Base-by-base conservation (phyloP, 1,140 invertebrate species). In the Diabrotica undecimpunctata region DNA sequence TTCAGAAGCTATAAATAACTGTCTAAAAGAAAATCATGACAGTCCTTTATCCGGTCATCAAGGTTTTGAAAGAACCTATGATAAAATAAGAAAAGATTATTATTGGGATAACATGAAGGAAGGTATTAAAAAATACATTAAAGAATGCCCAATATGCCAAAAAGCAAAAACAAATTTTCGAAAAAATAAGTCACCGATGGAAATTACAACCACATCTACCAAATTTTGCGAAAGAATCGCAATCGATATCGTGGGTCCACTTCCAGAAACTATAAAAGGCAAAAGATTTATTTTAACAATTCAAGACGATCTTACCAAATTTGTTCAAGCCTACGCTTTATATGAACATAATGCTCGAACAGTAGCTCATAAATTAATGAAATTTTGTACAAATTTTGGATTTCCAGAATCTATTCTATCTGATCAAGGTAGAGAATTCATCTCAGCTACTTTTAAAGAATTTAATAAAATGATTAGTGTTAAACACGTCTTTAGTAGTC, bases 61-160 rank as follows among this genome's bases (percentile, higher is more conserved):
- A 56, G 54, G 35, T 11, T 56, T 35, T 36, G 12, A 35, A 12
- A 59, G 59, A 36, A 61, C 59, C 10, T 61, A 52, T 46, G 52
- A 61, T 14, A 71, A 71, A 72, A 77, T 80, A 11, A 68, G 74
- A 54, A 59, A 73, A n/a, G 64, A 76, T 25, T 79, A 69, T 62
- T 78, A 70, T 67, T 80, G 77, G 79, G 67, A 72, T 65, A 71
- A 71, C 5, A 78, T 79, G 75, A 77, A 73, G 60, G 56, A 73
- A 8, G 72, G 75, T 55, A 78, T 79, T 8, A 73, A 73, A 62
- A 69, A 70, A 12, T 77, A 74, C 57, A 66, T 79, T 11, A 68
- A 74, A 52, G 66, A 54, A 3, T 78, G 75, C 64, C 8, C 65
- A 52, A 66, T 62, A 13, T 77, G 75, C 66, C 71, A 75, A 72